Percentiles rank a stretch among this genome's conserved stretches.
Conservation (phyloP, 2,888 invertebrate genomes). For the Eucera pruinosa region DNA sequence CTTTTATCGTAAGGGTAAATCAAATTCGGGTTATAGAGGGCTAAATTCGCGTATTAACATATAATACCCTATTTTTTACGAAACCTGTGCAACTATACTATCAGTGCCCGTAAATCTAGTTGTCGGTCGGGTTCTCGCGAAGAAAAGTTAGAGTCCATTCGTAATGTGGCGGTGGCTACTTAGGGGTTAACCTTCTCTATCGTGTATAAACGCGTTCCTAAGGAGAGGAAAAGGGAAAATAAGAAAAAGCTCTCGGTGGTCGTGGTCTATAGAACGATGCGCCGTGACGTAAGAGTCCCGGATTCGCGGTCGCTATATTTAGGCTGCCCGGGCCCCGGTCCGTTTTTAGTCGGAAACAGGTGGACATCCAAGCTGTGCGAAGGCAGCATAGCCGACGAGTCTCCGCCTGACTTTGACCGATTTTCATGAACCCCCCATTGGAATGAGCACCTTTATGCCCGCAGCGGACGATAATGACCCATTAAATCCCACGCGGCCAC, state of each 20-base stretch:
- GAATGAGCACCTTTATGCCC: constrained; percentile 47
- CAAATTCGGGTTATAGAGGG: too few relatives aligned
- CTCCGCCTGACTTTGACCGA: constrained; percentile 83
- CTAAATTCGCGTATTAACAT: too few relatives aligned
- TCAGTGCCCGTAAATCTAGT: too few relatives aligned
- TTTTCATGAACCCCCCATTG: constrained; percentile 74
- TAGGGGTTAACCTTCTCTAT: too few relatives aligned
- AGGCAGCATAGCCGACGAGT: constrained; percentile 69
- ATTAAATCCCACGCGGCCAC: constrained; percentile 47
- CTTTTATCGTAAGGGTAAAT: too few relatives aligned
- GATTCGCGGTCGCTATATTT: constrained; percentile 83
- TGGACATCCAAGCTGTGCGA: constrained; percentile 76
- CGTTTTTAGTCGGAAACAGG: constrained; percentile 83
- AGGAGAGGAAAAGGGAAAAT: constrained; percentile 12
- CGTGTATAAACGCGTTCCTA: background rate
- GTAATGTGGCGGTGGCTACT: too few relatives aligned
- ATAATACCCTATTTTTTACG: too few relatives aligned
- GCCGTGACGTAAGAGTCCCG: constrained; percentile 78
- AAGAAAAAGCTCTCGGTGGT: constrained; percentile 45
- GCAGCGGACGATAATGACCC: constrained; percentile 75
- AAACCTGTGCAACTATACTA: too few relatives aligned
- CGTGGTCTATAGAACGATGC: constrained; percentile 53
- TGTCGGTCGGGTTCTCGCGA: too few relatives aligned
- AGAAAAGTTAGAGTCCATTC: too few relatives aligned
- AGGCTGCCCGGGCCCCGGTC: constrained; percentile 81